phyloP scores from a whole-genome alignment of 2,113 vertebrate species.

The Otus sunia region DNA sequence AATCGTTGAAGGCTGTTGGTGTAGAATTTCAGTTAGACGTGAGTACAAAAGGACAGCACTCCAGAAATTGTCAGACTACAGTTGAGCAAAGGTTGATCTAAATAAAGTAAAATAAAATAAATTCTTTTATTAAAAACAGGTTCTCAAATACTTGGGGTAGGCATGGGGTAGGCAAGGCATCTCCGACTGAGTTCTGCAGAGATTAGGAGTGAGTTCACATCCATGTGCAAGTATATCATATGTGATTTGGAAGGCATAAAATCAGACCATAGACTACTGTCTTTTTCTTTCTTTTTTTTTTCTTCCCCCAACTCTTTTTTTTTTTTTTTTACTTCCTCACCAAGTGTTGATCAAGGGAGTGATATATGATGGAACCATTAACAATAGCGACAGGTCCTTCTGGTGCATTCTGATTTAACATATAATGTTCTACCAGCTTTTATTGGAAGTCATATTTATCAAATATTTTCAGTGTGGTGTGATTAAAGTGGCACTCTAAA shows the following conservation, averaged over 20 bases:
- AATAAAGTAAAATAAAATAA: not conserved
- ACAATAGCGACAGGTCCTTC: not conserved
- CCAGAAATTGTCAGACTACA: not conserved
- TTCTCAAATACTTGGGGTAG: not conserved
- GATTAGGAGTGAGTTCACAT: not conserved
- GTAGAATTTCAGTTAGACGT: not conserved
- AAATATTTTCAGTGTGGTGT: constrained; percentile 1
- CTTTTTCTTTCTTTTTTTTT: not conserved
- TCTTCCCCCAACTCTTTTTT: not conserved
- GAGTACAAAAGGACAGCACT: not conserved
- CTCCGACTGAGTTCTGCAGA: not conserved
- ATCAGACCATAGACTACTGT: not conserved
- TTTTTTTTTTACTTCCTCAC: not conserved
- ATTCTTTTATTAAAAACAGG: not conserved
- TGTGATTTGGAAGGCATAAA: not conserved
- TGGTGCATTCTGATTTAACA: constrained; percentile 16
- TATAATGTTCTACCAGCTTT: not conserved
- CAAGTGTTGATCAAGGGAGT: not conserved
- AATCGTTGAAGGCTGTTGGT: not conserved
- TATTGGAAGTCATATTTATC: not conserved
- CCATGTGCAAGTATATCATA: not conserved
- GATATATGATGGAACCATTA: not conserved
- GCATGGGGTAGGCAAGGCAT: not conserved
- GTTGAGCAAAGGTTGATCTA: not conserved
- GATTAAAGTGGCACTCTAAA: constrained; percentile 1